Percentiles rank a stretch among this genome's conserved stretches.
Conservation (phyloP, 2,797 vertebrate genomes). For the Thripadectes ignobilis region DNA sequence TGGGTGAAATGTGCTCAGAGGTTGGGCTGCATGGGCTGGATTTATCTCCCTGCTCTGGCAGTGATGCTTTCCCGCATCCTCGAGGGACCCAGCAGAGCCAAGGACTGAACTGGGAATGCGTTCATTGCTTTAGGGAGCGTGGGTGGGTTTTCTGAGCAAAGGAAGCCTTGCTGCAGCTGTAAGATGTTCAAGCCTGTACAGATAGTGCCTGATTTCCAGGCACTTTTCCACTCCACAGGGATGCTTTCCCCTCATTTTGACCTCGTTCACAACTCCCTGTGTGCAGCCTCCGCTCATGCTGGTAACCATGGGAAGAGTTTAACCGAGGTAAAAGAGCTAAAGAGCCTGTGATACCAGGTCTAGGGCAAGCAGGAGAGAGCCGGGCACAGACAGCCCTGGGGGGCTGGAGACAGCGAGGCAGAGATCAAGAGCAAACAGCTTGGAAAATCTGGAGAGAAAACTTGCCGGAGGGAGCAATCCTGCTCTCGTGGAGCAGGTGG, state of each 20-base stretch:
- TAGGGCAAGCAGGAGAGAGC: neutral
- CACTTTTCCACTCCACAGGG: neutral
- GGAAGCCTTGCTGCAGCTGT: neutral
- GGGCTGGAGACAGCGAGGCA: neutral
- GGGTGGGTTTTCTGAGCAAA: neutral
- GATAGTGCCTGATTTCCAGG: neutral
- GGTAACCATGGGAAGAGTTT: neutral
- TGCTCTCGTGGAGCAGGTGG: neutral
- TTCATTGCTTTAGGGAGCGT: fast-evolving
- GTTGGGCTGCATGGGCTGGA: neutral
- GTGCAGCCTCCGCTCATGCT: neutral
- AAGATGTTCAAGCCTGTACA: neutral
- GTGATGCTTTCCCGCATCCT: neutral
- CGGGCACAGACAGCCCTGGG: neutral
- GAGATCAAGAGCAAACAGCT: neutral
- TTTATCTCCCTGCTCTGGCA: neutral
- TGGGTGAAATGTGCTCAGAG: fast-evolving
- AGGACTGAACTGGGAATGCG: neutral
- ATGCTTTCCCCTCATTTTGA: neutral
- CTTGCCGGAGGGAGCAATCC: neutral
- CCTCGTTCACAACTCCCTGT: neutral
- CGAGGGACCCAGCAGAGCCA: neutral
- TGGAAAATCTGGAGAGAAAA: neutral
- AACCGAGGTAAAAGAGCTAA: neutral
- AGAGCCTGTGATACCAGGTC: neutral